phyloP scores from a whole-genome alignment of 2,113 vertebrate genomes.

The Grallaria varia region DNA sequence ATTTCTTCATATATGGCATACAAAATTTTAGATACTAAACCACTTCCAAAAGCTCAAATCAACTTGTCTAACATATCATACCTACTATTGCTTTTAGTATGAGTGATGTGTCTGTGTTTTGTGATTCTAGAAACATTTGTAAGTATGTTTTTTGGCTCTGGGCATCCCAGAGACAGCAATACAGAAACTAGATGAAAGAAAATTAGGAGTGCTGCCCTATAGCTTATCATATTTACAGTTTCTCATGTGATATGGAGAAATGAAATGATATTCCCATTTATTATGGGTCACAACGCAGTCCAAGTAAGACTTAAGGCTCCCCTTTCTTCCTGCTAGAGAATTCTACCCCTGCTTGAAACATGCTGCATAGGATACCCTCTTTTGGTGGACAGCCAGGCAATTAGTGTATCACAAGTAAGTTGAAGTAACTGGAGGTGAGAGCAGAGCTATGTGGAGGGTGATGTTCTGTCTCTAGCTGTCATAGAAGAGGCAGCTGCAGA shows the following conservation, averaged over 20 bases:
- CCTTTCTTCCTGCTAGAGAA: background rate
- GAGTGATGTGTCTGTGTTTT: background rate
- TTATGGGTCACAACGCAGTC: background rate
- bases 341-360: background rate
- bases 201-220: background rate
- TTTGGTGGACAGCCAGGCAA: background rate
- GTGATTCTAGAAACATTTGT: background rate
- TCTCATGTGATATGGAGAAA: conserved; percentile 28
- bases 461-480: background rate
- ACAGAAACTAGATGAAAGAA: background rate
- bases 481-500: background rate
- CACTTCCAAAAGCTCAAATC: conserved; percentile 51
- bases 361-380: background rate
- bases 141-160: background rate
- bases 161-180: background rate
- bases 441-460: background rate
- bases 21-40: conserved; percentile 18
- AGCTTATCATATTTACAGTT: conserved; percentile 33
- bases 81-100: background rate
- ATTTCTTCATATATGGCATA: conserved; percentile 37
- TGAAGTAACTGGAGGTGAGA: background rate
- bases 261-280: conserved; percentile 31
- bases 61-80: conserved; percentile 24
- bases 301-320: background rate
- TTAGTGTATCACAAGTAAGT: background rate